These are phyloP conservation scores for Dioctria linearis DNA, from an alignment of 2,888 invertebrate genomes.

Conservation along the genomic window DNA sequence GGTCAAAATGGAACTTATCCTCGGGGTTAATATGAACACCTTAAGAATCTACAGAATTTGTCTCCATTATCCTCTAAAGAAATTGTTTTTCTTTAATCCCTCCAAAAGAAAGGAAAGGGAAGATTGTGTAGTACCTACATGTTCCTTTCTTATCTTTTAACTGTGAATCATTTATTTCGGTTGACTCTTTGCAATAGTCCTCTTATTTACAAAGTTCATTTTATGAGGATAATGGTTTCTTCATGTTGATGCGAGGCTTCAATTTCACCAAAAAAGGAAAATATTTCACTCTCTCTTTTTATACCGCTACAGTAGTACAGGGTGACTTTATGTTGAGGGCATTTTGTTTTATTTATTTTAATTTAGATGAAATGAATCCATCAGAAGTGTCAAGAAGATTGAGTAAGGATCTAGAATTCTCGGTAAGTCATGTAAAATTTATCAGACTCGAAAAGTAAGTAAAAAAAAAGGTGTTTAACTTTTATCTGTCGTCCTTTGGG, in stretches of 20 bases:
- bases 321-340: neutral
- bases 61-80: slow-evolving; percentile 40
- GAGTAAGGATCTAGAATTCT: neutral
- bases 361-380: slow-evolving; percentile 3
- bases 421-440: neutral
- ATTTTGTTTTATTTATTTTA: slow-evolving; percentile 1
- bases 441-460: neutral
- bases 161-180: slow-evolving; percentile 45
- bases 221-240: slow-evolving; percentile 34
- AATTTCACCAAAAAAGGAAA: neutral
- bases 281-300: neutral
- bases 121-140: slow-evolving; percentile 13
- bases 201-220: slow-evolving; percentile 12
- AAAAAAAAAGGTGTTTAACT: no score
- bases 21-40: slow-evolving; percentile 9
- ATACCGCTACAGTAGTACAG: neutral
- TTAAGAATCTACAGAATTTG: slow-evolving; percentile 17
- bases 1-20: neutral
- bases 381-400: slow-evolving; percentile 2
- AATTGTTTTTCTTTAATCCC: slow-evolving; percentile 42
- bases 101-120: neutral
- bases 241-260: neutral
- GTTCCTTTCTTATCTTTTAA: neutral
- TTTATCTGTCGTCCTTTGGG: no score
- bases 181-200: slow-evolving; percentile 15